These are phyloP conservation scores for Pelecanus crispus DNA, from an alignment of 2,113 vertebrate genomes.

Conservation along the genomic window DNA sequence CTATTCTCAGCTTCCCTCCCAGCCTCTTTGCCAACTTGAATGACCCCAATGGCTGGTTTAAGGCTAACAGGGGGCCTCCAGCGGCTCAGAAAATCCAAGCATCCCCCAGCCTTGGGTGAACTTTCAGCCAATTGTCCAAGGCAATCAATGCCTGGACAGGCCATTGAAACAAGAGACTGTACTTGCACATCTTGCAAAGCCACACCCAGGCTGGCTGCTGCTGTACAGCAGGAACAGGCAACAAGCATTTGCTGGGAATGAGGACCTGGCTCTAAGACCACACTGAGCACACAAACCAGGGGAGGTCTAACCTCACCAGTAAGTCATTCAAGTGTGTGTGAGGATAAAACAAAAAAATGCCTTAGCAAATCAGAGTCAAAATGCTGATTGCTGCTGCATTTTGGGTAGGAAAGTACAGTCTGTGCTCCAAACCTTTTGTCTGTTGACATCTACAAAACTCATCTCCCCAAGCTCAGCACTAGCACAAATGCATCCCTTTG, in stretches of 20 bases:
- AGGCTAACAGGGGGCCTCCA: background rate
- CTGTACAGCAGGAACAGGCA: background rate
- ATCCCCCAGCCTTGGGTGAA: background rate
- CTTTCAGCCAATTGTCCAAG: background rate
- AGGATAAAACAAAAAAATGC: background rate
- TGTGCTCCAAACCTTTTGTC: background rate
- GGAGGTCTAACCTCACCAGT: background rate
- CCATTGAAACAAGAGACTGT: too few relatives aligned
- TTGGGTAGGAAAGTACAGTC: background rate
- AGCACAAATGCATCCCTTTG: background rate
- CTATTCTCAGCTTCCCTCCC: background rate
- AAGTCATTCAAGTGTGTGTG: background rate
- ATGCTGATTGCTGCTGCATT: background rate
- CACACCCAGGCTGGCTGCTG: background rate
- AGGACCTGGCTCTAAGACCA: background rate
- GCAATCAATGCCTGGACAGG: background rate
- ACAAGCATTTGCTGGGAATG: rapidly evolving
- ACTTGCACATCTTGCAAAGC: background rate
- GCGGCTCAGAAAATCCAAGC: background rate
- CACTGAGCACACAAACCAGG: background rate
- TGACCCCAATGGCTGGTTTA: background rate
- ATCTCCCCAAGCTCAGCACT: background rate
- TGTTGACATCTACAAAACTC: background rate
- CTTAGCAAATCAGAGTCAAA: background rate
- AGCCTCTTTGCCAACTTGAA: background rate